phyloP scores from a whole-genome alignment of 2,888 invertebrate genomes.

The Heliconius ethilla region DNA sequence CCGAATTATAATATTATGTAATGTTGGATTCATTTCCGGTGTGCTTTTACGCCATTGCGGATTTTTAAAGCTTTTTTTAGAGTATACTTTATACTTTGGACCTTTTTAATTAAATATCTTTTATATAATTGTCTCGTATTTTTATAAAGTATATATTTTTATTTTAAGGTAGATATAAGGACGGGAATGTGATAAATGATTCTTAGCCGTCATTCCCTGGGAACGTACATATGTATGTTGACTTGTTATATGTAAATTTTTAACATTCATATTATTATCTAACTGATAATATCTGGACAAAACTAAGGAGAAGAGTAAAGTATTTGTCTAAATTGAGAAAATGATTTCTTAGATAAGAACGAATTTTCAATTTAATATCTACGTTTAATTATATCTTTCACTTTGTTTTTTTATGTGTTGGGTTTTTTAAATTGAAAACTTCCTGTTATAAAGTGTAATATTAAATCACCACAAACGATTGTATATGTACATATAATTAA shows the following conservation, averaged over 20 bases:
- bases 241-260: conserved; percentile 1
- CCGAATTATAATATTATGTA: conserved; percentile 28
- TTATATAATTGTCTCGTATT: neutral
- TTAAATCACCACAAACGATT: neutral
- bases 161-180: no score
- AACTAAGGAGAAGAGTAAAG: neutral
- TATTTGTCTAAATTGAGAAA: neutral
- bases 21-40: conserved; percentile 22
- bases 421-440: neutral
- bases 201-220: neutral
- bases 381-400: no score
- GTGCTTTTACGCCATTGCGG: conserved; percentile 29
- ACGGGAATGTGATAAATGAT: conserved; percentile 18
- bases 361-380: neutral
- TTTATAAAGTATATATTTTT: no score
- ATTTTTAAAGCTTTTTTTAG: conserved; percentile 12
- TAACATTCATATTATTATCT: neutral
- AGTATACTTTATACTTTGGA: neutral
- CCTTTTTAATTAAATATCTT: neutral
- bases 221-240: neutral
- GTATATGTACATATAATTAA: neutral
- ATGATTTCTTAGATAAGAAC: neutral
- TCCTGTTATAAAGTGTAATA: neutral
- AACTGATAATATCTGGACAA: neutral
- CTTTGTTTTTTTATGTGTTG: neutral